Conservation (phyloP, 35 echinoderm and acorn worm genomes). For the Amphiura filiformis region DNA sequence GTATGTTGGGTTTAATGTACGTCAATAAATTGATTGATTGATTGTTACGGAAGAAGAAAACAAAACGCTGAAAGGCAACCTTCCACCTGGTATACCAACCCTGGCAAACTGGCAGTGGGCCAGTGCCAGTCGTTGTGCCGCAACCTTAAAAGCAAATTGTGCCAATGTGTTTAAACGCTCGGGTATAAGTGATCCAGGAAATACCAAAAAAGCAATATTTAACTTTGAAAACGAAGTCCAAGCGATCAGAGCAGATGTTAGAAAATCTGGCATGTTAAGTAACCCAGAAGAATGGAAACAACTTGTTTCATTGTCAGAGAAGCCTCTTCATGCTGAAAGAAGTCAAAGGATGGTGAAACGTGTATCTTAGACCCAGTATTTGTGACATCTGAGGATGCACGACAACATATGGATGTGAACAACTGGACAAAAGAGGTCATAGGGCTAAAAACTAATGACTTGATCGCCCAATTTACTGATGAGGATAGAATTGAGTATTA, state of each 20-base stretch:
- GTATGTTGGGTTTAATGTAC: no score
- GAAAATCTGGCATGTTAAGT: background rate
- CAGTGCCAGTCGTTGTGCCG: conserved; percentile 4
- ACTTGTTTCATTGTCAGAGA: background rate
- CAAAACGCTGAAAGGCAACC: background rate
- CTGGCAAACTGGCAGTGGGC: background rate
- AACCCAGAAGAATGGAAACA: no score
- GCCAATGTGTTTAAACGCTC: background rate
- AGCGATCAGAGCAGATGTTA: background rate
- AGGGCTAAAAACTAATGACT: no score
- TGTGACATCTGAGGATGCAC: no score
- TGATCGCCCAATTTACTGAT: no score
- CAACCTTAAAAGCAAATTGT: background rate
- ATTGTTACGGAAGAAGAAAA: background rate
- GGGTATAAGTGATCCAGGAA: background rate
- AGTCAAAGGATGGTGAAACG: no score
- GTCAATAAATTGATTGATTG: no score
- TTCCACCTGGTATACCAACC: background rate
- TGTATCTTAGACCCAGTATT: no score
- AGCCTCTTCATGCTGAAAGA: conserved; percentile 28
- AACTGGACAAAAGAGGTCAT: no score
- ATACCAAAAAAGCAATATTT: background rate
- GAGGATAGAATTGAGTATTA: no score
- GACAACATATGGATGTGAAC: no score
- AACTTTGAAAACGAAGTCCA: background rate